A percentile compares a stretch with the other conserved stretches of the same genome.
Conservation (phyloP, 2,888 invertebrate genomes). For the Napeogenes inachia region DNA sequence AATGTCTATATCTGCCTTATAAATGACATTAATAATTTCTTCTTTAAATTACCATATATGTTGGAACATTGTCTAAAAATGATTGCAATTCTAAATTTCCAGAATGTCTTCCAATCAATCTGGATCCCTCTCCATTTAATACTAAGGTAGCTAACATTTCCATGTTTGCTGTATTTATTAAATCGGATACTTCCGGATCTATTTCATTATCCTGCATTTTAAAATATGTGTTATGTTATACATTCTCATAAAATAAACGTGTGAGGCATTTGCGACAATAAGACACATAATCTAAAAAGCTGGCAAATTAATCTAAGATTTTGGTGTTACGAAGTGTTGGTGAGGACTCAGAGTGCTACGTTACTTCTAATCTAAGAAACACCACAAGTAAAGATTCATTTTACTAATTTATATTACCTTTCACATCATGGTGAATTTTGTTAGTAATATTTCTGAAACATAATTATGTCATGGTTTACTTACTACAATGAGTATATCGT, state of each 20-base stretch:
- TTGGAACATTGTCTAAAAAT: constrained; percentile 91
- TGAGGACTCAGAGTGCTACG: constrained; percentile 67
- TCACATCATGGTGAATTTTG: constrained; percentile 38
- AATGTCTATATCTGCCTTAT: background rate
- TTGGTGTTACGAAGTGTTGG: constrained; percentile 61
- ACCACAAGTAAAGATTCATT: constrained; percentile 66
- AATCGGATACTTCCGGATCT: constrained; percentile 81
- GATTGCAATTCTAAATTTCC: constrained; percentile 88
- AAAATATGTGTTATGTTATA: constrained; percentile 3
- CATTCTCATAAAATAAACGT: constrained; percentile 20
- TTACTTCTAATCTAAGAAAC: constrained; percentile 68
- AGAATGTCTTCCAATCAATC: constrained; percentile 83
- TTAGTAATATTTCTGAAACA: constrained; percentile 13
- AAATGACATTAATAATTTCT: no score
- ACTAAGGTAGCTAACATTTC: constrained; percentile 93
- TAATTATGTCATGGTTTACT: constrained; percentile 61
- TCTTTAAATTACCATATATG: constrained; percentile 84
- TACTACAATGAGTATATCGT: constrained; percentile 65
- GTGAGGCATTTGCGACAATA: constrained; percentile 51
- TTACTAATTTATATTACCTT: constrained; percentile 67
- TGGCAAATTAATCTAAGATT: constrained; percentile 69
- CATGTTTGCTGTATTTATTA: constrained; percentile 88
- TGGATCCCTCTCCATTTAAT: constrained; percentile 90
- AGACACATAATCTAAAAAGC: constrained; percentile 65
- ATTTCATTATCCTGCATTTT: constrained; percentile 66